Evolutionary conservation across 35 echinoderm and acorn worm species (phyloP), one percentile per base, ranked within the genome.

Genomic region (Apostichopus californicus): DNA sequence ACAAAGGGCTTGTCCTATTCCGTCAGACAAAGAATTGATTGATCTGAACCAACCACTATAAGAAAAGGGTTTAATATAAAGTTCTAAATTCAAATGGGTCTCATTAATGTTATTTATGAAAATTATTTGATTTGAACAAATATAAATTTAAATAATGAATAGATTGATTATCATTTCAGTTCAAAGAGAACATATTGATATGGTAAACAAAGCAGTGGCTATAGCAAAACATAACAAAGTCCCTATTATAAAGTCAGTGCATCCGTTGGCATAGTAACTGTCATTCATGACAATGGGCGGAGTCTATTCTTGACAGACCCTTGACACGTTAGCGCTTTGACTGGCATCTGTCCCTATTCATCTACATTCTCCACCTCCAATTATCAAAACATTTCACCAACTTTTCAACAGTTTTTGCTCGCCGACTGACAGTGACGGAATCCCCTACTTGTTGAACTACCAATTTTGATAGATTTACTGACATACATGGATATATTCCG

Each of bases 361-460:
- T 89, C 91, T 88, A 91, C 85, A 95, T 94, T 96, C 90, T 95
- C 97, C 97, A 96, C 97, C 97, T 96, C 92, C 97, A 94, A 92
- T 94, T 94, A 99, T 96, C 96, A 94, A 99, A 99, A 99, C 95
- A 99, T 99, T 99, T 99, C 95, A 99, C 93, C 95, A 93, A 89
- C 93, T 94, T 94, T 94, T 90, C 88, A 83, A 90, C 88, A 94
- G 89, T 78, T 91, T 91, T 91, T 89, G 53, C 28, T 25, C 54
- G 52, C 20, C 89, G 53, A 79, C 89, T 79, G 89, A 13, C 63
- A 72, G 58, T 89, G 86, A 72, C 60, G 86, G 86, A 66, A 63
- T 54, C 63, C 86, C 60, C 86, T 52, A 85, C 34, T 85, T 59
- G 81, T 85, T 85, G 81, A 85, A 59, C 81, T n/a, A 58, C 86